These are phyloP conservation scores for Onychorhynchus coronatus DNA, from an alignment of 2,113 vertebrate species.

Conservation along the genomic window DNA sequence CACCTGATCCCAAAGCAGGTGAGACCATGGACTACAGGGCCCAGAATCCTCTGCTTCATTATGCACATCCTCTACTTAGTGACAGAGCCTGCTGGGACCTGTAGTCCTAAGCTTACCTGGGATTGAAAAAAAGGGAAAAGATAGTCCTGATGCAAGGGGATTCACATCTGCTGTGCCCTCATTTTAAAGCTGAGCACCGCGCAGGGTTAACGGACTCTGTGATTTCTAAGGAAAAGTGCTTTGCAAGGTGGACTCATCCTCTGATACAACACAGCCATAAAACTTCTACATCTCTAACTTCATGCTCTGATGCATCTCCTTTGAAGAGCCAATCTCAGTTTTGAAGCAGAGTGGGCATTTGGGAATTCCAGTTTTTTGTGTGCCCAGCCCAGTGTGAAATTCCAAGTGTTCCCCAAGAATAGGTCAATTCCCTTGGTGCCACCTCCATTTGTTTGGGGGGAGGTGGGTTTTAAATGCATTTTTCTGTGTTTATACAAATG, in stretches of 20 bases:
- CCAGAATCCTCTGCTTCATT: not conserved
- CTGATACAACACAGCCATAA: not conserved
- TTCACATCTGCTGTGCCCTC: not conserved
- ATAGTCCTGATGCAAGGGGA: too few relatives aligned
- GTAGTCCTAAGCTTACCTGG: not conserved
- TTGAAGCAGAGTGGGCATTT: not conserved
- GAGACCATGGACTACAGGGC: not conserved
- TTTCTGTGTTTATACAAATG: accelerated
- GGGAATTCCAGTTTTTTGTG: not conserved
- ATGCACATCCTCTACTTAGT: not conserved
- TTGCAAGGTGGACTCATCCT: not conserved
- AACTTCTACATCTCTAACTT: not conserved
- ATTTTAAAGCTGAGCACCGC: not conserved
- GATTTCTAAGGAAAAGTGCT: not conserved
- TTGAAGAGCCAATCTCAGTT: not conserved
- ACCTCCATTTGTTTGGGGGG: accelerated
- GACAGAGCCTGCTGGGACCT: not conserved
- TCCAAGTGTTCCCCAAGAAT: not conserved
- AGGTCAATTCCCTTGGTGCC: not conserved
- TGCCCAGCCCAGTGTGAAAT: not conserved
- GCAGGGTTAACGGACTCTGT: accelerated
- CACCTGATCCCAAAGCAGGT: not conserved
- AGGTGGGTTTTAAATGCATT: not conserved
- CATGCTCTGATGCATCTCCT: not conserved
- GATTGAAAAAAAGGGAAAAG: too few relatives aligned